phyloP scores from a whole-genome alignment of 1,140 invertebrate genomes.

The Sminthurides bifidus region DNA sequence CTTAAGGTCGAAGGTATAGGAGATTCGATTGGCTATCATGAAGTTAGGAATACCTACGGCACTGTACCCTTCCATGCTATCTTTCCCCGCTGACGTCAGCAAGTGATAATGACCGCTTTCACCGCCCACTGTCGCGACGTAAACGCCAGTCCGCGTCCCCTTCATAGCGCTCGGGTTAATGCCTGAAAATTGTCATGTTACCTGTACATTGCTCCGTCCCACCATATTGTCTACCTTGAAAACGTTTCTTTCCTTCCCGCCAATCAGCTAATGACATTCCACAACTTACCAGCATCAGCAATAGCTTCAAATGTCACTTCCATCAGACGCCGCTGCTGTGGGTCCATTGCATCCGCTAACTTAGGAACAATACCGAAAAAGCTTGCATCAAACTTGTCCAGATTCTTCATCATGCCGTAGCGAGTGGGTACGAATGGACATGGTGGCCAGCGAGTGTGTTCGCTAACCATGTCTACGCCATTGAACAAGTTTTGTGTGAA shows the following conservation, averaged over 20 bases:
- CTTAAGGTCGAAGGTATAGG: conserved; percentile 12
- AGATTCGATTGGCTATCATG: conserved; percentile 10
- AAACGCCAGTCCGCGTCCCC: conserved; percentile 78
- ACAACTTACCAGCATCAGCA: conserved; percentile 42
- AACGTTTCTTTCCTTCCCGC: no score
- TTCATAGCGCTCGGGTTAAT: conserved; percentile 63
- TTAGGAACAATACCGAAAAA: conserved; percentile 44
- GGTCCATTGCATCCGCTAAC: conserved; percentile 41
- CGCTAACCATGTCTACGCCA: conserved; percentile 49
- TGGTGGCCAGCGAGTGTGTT: conserved; percentile 42
- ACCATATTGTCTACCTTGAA: no score
- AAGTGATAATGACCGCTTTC: no score
- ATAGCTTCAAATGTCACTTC: conserved; percentile 7
- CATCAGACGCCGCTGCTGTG: background rate
- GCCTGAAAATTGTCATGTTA: no score
- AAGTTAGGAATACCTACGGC: no score
- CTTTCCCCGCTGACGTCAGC: background rate
- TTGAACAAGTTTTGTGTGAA: conserved; percentile 68
- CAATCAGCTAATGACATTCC: no score
- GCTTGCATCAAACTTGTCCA: conserved; percentile 39
- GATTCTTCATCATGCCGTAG: background rate
- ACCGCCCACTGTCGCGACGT: conserved; percentile 72
- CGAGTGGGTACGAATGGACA: conserved; percentile 7
- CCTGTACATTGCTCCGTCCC: no score
- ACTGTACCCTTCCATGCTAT: conserved; percentile 4